Percentiles rank a stretch among this genome's conserved stretches.
phyloP scores from a whole-genome alignment of 2,888 invertebrate species.

The Orthosia gothica region DNA sequence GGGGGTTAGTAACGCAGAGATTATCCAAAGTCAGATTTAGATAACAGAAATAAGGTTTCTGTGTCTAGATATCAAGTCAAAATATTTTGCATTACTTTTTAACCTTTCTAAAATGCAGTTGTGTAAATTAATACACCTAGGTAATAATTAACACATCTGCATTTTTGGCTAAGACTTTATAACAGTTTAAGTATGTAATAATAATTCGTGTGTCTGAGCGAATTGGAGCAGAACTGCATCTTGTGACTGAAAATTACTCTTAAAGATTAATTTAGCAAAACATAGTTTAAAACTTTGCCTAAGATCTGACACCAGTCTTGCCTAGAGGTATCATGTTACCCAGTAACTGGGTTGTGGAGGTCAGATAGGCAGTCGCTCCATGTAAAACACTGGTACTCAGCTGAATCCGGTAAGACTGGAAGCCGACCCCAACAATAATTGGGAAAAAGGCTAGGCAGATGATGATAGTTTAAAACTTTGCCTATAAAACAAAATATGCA shows the following conservation, averaged over 20 bases:
- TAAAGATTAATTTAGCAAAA: not conserved
- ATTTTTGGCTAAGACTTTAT: not conserved
- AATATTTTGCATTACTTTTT: constrained; percentile 10
- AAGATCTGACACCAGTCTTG: no score
- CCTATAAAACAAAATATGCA: no score
- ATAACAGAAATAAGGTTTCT: constrained; percentile 34
- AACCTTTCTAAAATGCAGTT: no score
- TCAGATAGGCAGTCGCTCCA: no score
- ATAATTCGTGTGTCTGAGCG: not conserved
- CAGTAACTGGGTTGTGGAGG: no score
- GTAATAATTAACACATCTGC: not conserved
- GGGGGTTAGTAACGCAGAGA: not conserved
- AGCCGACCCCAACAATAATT: no score
- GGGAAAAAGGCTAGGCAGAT: no score
- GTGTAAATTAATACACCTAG: no score
- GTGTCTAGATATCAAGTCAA: constrained; percentile 17
- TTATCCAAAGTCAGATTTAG: constrained; percentile 16
- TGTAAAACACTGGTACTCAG: no score
- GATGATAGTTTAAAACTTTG: no score
- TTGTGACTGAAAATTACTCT: constrained; percentile 5
- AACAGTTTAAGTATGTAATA: constrained; percentile 11
- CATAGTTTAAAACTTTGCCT: not conserved
- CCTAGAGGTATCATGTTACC: no score
- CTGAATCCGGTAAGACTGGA: no score
- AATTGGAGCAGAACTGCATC: constrained; percentile 39